phyloP scores from a whole-genome alignment of 2,113 vertebrate genomes.

The Potamarius usumacintae region DNA sequence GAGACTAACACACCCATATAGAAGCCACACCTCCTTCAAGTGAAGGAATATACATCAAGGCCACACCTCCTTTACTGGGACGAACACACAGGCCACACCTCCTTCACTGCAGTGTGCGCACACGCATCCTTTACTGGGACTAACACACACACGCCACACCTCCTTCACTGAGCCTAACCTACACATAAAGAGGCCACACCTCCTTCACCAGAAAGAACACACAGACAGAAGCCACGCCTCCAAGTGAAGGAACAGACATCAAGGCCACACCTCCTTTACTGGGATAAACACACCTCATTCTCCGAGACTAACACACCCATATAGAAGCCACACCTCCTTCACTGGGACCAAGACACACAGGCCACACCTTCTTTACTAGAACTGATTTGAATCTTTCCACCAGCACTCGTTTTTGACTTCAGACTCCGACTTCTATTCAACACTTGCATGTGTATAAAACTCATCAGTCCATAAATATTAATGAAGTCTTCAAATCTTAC shows the following conservation, averaged over 20 bases:
- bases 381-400: background rate
- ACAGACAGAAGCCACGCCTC: background rate
- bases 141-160: background rate
- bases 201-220: background rate
- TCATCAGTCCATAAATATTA: slow-evolving; percentile 9
- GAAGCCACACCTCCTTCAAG: background rate
- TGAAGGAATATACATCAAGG: background rate
- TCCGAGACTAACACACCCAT: background rate
- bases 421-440: background rate
- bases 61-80: background rate
- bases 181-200: background rate
- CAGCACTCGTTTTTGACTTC: background rate
- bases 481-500: background rate
- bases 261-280: background rate
- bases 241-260: background rate
- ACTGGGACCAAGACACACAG: background rate
- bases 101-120: background rate
- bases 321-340: background rate
- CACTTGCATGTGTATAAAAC: background rate
- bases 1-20: background rate
- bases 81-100: background rate
- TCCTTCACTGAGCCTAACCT: background rate
- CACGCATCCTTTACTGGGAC: background rate
- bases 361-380: background rate
- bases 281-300: background rate